Conservation (phyloP, 2,888 invertebrate species). For the Cephus nigrinus region DNA sequence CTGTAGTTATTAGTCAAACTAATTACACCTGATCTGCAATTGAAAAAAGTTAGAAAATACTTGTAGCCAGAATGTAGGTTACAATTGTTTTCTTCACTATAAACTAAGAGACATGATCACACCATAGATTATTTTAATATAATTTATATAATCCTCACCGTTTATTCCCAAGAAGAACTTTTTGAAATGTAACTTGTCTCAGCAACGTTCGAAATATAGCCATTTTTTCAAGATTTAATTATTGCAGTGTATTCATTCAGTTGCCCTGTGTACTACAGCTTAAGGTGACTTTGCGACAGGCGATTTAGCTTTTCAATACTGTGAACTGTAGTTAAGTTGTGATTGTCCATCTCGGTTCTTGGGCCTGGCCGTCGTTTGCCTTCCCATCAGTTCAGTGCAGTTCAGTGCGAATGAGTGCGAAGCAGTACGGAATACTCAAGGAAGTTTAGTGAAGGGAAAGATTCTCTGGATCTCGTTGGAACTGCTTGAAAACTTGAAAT, state of each 20-base stretch:
- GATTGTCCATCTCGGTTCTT: background rate
- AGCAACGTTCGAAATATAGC: background rate
- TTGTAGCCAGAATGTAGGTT: background rate
- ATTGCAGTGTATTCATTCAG: background rate
- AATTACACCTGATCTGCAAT: background rate
- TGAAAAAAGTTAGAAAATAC: background rate
- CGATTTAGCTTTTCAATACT: background rate
- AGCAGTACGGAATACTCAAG: background rate
- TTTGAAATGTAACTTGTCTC: background rate
- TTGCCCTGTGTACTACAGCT: background rate
- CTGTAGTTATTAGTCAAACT: slow-evolving; percentile 38
- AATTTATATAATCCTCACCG: background rate
- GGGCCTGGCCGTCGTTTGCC: background rate
- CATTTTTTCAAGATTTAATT: background rate
- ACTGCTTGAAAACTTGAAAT: background rate
- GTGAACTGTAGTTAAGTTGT: background rate
- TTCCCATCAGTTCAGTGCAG: background rate
- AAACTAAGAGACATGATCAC: background rate
- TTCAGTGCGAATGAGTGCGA: too few species aligned
- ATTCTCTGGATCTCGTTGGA: background rate
- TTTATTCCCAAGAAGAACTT: background rate
- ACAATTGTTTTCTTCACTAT: background rate
- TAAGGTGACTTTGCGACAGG: background rate
- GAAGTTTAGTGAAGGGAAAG: background rate
- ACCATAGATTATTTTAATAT: background rate